Conservation (phyloP, 2,113 vertebrate genomes). For the Bucco capensis region DNA sequence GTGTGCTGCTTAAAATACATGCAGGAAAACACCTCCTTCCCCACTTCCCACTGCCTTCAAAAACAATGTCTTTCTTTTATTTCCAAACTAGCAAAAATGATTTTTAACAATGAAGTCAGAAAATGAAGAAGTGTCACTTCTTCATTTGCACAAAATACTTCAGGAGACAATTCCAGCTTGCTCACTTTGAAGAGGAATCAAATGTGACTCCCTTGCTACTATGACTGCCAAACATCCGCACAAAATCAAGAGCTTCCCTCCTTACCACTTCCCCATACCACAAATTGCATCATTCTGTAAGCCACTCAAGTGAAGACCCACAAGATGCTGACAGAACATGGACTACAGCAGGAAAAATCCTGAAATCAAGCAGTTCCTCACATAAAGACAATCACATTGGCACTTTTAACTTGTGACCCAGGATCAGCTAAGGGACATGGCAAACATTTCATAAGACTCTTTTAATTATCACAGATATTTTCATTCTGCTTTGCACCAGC, state of each 20-base stretch:
- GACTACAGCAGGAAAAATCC: background rate
- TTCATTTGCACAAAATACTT: background rate
- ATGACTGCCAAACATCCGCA: background rate
- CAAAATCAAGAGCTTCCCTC: background rate
- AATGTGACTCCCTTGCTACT: background rate
- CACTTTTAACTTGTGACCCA: background rate
- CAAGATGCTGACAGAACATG: background rate
- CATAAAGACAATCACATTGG: background rate
- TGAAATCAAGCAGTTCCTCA: background rate
- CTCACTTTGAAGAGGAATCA: background rate
- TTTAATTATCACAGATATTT: background rate
- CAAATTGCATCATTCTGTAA: background rate
- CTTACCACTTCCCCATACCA: background rate
- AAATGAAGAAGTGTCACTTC: background rate
- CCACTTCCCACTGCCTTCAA: background rate
- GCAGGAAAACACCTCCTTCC: background rate
- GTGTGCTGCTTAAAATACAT: background rate
- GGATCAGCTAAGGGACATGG: background rate
- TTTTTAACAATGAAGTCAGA: background rate
- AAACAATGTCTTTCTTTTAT: background rate
- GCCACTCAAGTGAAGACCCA: background rate
- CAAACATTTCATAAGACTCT: background rate
- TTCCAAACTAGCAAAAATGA: background rate
- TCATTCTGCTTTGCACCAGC: background rate
- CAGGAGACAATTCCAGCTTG: background rate